These are phyloP conservation scores for Sanderia malayensis DNA, from an alignment of 30 jellyfish, hydroid and myxozoan species.

Conservation along the genomic window DNA sequence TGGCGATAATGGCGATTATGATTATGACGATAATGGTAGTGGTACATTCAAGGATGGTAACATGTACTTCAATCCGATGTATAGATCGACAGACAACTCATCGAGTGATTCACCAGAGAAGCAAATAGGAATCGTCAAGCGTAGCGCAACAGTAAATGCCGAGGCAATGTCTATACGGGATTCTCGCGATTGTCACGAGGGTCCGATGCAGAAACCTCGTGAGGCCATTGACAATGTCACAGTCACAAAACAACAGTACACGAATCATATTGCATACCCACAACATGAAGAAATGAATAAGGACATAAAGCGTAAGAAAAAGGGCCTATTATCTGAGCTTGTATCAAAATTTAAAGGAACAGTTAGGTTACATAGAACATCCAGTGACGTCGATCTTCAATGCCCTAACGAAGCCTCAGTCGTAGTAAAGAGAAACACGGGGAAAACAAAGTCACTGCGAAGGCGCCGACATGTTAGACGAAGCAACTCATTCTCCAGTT, in stretches of 20 bases:
- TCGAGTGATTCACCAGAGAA: neutral
- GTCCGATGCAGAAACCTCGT: no score
- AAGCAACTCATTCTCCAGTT: slow-evolving; percentile 66
- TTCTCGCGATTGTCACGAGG: neutral
- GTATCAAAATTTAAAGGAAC: slow-evolving; percentile 52
- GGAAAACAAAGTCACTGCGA: slow-evolving; percentile 51
- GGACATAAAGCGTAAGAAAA: slow-evolving; percentile 51
- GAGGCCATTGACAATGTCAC: neutral
- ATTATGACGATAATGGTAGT: slow-evolving; percentile 15
- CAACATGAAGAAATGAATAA: slow-evolving; percentile 16
- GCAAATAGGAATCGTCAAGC: neutral
- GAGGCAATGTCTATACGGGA: neutral
- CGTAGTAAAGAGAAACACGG: slow-evolving; percentile 31
- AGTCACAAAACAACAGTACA: neutral
- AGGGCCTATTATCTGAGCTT: slow-evolving; percentile 51
- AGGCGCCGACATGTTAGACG: slow-evolving; percentile 59
- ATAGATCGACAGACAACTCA: slow-evolving; percentile 22
- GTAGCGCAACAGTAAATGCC: neutral
- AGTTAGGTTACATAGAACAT: slow-evolving; percentile 35
- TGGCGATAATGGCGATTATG: no score
- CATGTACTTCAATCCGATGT: slow-evolving; percentile 72
- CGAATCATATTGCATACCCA: neutral
- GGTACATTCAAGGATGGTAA: slow-evolving; percentile 11
- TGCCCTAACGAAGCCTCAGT: slow-evolving; percentile 34
- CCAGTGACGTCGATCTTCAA: slow-evolving; percentile 45